Evolutionary conservation across 2,888 invertebrate genomes (phyloP), one percentile per base, ranked within the genome.

Genomic region (Plebejus argus): DNA sequence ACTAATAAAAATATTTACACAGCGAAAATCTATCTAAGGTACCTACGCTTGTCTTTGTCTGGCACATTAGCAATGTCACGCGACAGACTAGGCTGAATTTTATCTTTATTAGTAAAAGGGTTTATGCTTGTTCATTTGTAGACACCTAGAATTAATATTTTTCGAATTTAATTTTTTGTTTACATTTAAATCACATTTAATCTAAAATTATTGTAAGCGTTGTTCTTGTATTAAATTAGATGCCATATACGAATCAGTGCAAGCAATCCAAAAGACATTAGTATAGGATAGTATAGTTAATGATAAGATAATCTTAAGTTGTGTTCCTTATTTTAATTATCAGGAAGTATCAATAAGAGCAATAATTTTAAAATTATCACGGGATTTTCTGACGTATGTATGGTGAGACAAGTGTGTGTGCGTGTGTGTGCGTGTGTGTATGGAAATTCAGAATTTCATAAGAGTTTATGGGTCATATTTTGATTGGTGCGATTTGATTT

Each of bases 261-360:
- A 74, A 74, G 74, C 74, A 53, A 53, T 74, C 74, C 53, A 74
- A 49, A 74, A 74, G 53, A 74, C 74, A 74, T 74, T 74, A 74
- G 74, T 3, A 8, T 53, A 53, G 53, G 23, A 2, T 20, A 74
- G 23, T 49, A 4, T n/a, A 18, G 70, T 70, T 70, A 35, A 1
- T 66, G 12, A n/a, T 35, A 10, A 39, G 35, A 35, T 35, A 20
- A 33, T 18, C 1, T 23, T 39, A 71, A 71, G 71, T 3, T 71
- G 28, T 18, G 66, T 33, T 66, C 28, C 66, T 39, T 71, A 39
- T 4, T 66, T 28, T 33, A 28, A 18, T 6, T 33, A 18, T 66
- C 5, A 15, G 28, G 7, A 33, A 5, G 28, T 12, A 23, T 10
- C 23, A 66, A 66, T 66, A 18, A 23, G 12, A 61, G 20, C 58